Evolutionary conservation across 2,797 vertebrate species (phyloP).

Genomic region (Poecilia gillii): DNA sequence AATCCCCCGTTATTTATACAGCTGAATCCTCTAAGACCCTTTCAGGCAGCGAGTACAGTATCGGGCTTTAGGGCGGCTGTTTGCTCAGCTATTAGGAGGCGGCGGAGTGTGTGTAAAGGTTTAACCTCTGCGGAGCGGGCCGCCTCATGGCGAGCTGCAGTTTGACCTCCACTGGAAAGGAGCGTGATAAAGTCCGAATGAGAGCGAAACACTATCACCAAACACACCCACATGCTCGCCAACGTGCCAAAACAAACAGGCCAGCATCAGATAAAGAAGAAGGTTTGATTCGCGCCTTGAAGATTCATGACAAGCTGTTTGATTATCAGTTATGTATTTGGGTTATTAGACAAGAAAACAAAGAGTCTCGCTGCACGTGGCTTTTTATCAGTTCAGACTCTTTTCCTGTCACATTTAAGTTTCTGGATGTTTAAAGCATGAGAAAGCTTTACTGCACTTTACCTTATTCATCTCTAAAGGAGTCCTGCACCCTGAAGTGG

Average conservation of each 20-base stretch:
- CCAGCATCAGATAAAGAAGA: neutral
- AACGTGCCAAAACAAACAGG: conserved; percentile 13
- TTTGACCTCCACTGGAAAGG: conserved; percentile 47
- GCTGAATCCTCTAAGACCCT: conserved; percentile 72
- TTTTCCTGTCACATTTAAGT: neutral
- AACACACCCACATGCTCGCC: conserved; percentile 16
- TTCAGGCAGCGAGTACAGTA: conserved; percentile 59
- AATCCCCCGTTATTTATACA: conserved; percentile 77
- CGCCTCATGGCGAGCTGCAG: conserved; percentile 34
- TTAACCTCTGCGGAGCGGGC: conserved; percentile 51
- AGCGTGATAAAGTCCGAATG: conserved; percentile 30
- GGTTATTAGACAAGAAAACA: conserved; percentile 1
- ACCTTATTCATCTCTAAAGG: neutral
- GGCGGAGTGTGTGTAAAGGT: conserved; percentile 66
- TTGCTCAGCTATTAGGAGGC: conserved; percentile 68
- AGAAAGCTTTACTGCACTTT: neutral
- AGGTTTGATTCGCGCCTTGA: conserved; percentile 5
- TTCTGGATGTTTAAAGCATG: neutral
- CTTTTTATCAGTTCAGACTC: neutral
- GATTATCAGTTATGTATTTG: neutral
- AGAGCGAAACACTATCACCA: conserved; percentile 8
- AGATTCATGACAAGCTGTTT: neutral
- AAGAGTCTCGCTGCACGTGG: neutral
- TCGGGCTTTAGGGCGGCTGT: conserved; percentile 61
- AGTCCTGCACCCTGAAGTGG: neutral